Conservation (phyloP, 2,113 vertebrate species). For the Python bivittatus region DNA sequence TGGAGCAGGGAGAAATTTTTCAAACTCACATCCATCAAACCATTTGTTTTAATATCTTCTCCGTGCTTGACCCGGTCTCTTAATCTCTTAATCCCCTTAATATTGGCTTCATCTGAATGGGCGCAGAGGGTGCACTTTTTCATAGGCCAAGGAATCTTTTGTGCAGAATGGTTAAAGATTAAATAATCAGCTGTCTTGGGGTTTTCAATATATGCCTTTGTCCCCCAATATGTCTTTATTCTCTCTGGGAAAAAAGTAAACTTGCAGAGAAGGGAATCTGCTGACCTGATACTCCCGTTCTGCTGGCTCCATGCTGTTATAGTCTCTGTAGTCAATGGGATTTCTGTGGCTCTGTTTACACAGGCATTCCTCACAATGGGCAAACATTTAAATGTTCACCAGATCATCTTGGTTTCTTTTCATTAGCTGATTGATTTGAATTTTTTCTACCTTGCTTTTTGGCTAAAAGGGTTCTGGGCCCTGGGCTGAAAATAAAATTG, state of each 20-base stretch:
- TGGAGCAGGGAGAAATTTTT: not conserved
- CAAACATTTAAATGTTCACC: not conserved
- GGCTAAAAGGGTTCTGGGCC: not conserved
- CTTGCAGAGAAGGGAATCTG: not conserved
- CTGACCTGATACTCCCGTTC: not conserved
- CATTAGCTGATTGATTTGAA: not conserved
- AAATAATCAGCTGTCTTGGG: not conserved
- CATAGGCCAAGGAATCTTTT: not conserved
- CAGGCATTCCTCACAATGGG: not conserved
- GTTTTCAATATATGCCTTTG: not conserved
- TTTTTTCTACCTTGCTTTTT: not conserved
- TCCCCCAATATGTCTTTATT: not conserved
- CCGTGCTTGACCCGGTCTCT: not conserved
- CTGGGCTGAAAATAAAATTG: not conserved
- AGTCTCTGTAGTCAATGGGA: not conserved
- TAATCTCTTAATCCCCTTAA: not conserved
- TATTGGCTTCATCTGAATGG: not conserved
- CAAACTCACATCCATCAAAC: not conserved
- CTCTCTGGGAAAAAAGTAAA: not conserved
- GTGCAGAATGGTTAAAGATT: not conserved
- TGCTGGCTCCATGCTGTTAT: not conserved
- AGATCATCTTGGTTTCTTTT: not conserved
- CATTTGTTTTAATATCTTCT: not conserved
- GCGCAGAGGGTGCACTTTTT: not conserved
- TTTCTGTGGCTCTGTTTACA: not conserved